Evolutionary conservation across 2,888 invertebrate genomes (phyloP).

Genomic region (Drosophila sordidula): DNA sequence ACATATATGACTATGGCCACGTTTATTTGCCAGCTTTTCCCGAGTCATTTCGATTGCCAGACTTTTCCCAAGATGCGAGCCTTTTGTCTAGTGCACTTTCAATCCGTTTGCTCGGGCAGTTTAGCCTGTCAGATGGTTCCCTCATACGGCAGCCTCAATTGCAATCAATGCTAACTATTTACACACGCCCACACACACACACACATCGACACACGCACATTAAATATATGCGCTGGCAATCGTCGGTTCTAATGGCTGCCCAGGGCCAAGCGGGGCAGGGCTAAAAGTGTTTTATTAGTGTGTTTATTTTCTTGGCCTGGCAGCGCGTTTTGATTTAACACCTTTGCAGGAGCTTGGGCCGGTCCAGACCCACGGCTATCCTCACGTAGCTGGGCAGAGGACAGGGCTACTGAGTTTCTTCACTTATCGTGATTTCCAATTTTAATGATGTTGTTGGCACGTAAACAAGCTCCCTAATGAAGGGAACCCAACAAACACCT

Average conservation of each 20-base stretch:
- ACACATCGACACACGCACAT: constrained; percentile 7
- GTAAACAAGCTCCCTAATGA: constrained; percentile 7
- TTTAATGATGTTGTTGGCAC: constrained; percentile 46
- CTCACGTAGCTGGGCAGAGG: neutral
- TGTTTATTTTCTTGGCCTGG: constrained; percentile 54
- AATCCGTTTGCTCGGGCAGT: constrained; percentile 16
- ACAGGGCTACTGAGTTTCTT: constrained; percentile 1
- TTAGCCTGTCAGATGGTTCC: constrained; percentile 8
- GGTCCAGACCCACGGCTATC: constrained; percentile 1
- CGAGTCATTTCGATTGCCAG: constrained; percentile 39
- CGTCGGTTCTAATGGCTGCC: constrained; percentile 35
- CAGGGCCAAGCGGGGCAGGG: constrained; percentile 23
- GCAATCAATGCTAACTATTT: constrained; percentile 28
- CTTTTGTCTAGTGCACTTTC: constrained; percentile 17
- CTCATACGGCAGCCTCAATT: constrained; percentile 24
- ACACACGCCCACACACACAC: constrained; percentile 3
- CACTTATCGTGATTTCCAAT: constrained; percentile 55
- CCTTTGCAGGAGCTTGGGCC: constrained; percentile 48
- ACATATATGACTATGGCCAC: constrained; percentile 32
- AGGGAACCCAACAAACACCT: neutral
- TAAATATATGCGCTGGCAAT: constrained; percentile 29
- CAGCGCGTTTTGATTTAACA: constrained; percentile 70
- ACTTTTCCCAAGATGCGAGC: constrained; percentile 4
- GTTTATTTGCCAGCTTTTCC: constrained; percentile 27
- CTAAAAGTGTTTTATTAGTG: constrained; percentile 64